A percentile compares a stretch with the other conserved stretches of the same genome.
phyloP scores from a whole-genome alignment of 2,888 invertebrate genomes.

The Synergus itoensis region DNA sequence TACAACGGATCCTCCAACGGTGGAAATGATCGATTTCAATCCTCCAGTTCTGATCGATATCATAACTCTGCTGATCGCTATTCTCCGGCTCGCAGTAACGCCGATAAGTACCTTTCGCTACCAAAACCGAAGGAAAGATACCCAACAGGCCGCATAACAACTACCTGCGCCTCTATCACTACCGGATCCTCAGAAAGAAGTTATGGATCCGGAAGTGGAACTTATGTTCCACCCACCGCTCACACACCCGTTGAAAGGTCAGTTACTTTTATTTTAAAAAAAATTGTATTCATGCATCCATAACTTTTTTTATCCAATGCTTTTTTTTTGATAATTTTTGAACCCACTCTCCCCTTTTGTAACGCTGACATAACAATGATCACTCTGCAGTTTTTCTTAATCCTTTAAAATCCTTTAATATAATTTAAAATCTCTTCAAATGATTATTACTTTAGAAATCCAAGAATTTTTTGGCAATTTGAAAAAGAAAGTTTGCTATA shows the following conservation, averaged over 20 bases:
- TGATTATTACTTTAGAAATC: too few relatives aligned
- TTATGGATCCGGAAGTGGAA: slow-evolving; percentile 62
- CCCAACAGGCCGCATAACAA: slow-evolving; percentile 65
- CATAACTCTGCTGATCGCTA: slow-evolving; percentile 69
- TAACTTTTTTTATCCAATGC: too few relatives aligned
- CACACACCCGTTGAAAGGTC: slow-evolving; percentile 86
- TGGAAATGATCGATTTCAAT: slow-evolving; percentile 60
- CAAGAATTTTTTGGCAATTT: too few relatives aligned
- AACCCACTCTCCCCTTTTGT: too few relatives aligned
- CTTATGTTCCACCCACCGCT: slow-evolving; percentile 85
- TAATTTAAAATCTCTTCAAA: too few relatives aligned
- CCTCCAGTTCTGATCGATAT: slow-evolving; percentile 65
- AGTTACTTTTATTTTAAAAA: slow-evolving; percentile 3
- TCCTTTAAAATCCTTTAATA: too few relatives aligned
- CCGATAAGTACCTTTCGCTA: slow-evolving; percentile 73
- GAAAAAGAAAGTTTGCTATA: too few relatives aligned
- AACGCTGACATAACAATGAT: too few relatives aligned
- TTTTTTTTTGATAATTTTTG: too few relatives aligned
- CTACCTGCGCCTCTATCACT: slow-evolving; percentile 63
- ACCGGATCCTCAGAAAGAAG: slow-evolving; percentile 65
- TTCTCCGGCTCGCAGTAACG: slow-evolving; percentile 68
- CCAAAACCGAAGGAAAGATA: slow-evolving; percentile 75
- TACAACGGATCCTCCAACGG: slow-evolving; percentile 48
- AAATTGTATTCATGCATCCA: too few relatives aligned
- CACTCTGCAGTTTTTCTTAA: too few relatives aligned